Conservation (phyloP, 1,140 invertebrate species). For the Zaprionus inermis region DNA sequence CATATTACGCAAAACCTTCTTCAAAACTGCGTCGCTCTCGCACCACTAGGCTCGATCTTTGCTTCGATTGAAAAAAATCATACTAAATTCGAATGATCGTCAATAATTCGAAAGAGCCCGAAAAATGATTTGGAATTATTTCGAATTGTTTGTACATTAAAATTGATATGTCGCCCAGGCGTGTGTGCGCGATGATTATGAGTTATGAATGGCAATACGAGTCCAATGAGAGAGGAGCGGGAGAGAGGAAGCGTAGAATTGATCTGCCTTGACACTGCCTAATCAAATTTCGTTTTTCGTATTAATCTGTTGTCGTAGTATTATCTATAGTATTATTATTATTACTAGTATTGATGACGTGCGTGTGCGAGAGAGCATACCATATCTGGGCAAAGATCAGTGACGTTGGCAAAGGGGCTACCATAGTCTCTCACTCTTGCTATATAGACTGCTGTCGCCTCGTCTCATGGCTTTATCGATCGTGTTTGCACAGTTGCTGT, state of each 20-base stretch:
- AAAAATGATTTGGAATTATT: slow-evolving; percentile 28
- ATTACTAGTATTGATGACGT: slow-evolving; percentile 44
- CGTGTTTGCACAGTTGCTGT: slow-evolving; percentile 71
- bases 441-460: background rate
- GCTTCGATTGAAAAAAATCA: slow-evolving; percentile 67
- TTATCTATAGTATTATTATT: slow-evolving; percentile 21
- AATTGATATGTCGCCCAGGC: slow-evolving; percentile 7
- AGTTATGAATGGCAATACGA: slow-evolving; percentile 32
- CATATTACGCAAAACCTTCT: background rate
- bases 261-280: slow-evolving; percentile 48
- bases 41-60: slow-evolving; percentile 26
- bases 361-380: background rate
- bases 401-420: background rate
- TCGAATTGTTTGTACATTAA: slow-evolving; percentile 25
- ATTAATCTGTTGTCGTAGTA: background rate
- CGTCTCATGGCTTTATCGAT: slow-evolving; percentile 46
- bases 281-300: slow-evolving; percentile 37
- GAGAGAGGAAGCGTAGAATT: slow-evolving; percentile 26
- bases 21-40: background rate
- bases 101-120: slow-evolving; percentile 53
- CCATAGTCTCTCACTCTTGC: too few species aligned
- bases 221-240: too few species aligned
- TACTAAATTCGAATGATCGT: slow-evolving; percentile 70
- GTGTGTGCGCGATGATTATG: slow-evolving; percentile 28
- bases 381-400: slow-evolving; percentile 33